Conservation (phyloP, 1,140 invertebrate species). For the Yoshiicerus persimilis region DNA sequence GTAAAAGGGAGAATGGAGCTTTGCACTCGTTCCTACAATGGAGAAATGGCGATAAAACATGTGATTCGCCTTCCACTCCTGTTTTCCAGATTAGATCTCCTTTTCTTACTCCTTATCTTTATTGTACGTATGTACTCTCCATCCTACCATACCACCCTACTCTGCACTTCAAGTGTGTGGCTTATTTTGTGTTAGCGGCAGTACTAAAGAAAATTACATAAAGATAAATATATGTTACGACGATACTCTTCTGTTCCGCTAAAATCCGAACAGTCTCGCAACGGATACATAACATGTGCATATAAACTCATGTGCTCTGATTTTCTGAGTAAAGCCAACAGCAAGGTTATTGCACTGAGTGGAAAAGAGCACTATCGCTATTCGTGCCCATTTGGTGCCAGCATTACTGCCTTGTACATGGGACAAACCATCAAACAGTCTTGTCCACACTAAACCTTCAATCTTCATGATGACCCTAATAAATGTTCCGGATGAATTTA, state of each 20-base stretch:
- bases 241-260: background rate
- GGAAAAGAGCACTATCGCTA: background rate
- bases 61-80: background rate
- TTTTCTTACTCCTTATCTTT: background rate
- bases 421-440: background rate
- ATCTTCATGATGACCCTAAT: slow-evolving; percentile 17
- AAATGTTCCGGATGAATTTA: slow-evolving; percentile 10
- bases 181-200: slow-evolving; percentile 17
- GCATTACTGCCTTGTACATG: background rate
- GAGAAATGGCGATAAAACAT: slow-evolving; percentile 9
- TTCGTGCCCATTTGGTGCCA: background rate
- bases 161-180: background rate
- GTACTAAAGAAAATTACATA: slow-evolving; percentile 8
- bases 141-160: too few relatives aligned
- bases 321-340: background rate
- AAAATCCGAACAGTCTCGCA: background rate
- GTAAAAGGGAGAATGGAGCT: background rate
- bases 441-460: slow-evolving; percentile 3
- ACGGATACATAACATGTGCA: background rate
- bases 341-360: background rate
- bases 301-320: background rate
- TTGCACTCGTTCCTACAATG: background rate
- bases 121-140: background rate
- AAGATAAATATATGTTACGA: slow-evolving; percentile 19
- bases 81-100: slow-evolving; percentile 6